Evolutionary conservation across 2,113 vertebrate genomes (phyloP).

Genomic region (Trogon melanurus): DNA sequence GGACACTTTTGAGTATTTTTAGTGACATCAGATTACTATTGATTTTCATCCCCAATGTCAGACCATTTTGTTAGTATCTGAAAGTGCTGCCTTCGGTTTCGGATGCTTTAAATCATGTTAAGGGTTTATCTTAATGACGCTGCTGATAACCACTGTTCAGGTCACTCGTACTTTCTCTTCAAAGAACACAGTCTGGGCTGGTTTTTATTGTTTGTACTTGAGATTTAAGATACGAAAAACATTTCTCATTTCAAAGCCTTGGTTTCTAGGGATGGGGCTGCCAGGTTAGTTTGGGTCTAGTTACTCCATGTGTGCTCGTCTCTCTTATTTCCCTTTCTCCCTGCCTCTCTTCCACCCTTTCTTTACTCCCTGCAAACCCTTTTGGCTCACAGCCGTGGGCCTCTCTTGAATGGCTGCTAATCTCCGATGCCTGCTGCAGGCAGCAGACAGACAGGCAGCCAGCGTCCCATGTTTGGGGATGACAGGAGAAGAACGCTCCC

Average conservation of each 20-base stretch:
- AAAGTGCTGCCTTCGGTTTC: constrained; percentile 78
- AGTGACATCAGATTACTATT: constrained; percentile 81
- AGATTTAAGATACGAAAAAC: constrained; percentile 78
- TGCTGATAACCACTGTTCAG: constrained; percentile 79
- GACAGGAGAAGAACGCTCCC: constrained; percentile 10
- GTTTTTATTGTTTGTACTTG: constrained; percentile 78
- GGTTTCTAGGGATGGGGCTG: constrained; percentile 77
- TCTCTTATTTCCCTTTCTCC: constrained; percentile 15
- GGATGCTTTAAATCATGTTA: constrained; percentile 79
- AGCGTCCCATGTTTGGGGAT: fast-evolving
- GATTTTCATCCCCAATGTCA: constrained; percentile 75
- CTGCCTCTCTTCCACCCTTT: neutral
- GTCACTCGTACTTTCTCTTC: constrained; percentile 77
- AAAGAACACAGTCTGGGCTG: constrained; percentile 59
- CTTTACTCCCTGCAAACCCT: neutral
- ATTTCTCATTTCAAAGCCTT: constrained; percentile 82
- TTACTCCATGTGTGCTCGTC: constrained; percentile 2
- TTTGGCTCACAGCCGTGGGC: constrained; percentile 30
- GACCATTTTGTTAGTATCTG: constrained; percentile 77
- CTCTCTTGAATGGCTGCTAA: constrained; percentile 30
- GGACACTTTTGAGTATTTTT: constrained; percentile 75
- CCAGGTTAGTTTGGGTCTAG: constrained; percentile 54
- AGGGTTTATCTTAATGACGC: constrained; percentile 79
- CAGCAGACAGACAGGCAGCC: constrained; percentile 32
- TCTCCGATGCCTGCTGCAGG: constrained; percentile 38